These are phyloP conservation scores for Drosophila phalerata DNA, from an alignment of 2,888 invertebrate species.

Conservation along the genomic window DNA sequence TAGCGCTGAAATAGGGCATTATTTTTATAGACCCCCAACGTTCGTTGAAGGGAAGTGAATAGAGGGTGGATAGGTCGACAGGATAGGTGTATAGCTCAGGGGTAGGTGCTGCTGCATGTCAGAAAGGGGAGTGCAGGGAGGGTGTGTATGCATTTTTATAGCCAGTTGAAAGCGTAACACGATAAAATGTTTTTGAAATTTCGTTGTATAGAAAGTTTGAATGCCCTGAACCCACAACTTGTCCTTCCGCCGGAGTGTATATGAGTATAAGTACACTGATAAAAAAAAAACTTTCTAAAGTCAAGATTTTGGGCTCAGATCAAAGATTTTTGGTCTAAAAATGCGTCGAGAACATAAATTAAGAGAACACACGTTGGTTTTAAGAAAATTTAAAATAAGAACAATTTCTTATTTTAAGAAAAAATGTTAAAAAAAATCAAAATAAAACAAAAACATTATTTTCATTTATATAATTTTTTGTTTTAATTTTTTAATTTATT, in stretches of 20 bases:
- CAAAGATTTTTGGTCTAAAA: no score
- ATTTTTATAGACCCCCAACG: constrained; percentile 58
- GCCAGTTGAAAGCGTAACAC: constrained; percentile 76
- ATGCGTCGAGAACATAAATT: no score
- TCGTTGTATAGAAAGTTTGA: constrained; percentile 69
- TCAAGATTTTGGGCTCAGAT: no score
- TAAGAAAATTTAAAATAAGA: no score
- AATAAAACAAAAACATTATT: no score
- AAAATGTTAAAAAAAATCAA: no score
- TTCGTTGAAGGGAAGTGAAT: constrained; percentile 2
- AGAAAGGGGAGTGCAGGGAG: neutral
- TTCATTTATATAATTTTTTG: no score
- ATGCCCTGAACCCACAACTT: constrained; percentile 69
- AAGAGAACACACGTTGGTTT: no score
- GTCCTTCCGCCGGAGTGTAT: constrained; percentile 46
- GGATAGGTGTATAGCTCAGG: no score
- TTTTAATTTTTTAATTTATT: no score
- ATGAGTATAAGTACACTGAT: neutral
- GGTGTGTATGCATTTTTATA: constrained; percentile 74
- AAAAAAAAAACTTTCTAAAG: no score
- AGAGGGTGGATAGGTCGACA: neutral
- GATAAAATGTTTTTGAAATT: constrained; percentile 76
- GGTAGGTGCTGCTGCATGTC: constrained; percentile 53
- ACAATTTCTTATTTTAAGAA: no score
- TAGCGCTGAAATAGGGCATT: constrained; percentile 63